A percentile compares a stretch with the other conserved stretches of the same genome.
These are phyloP conservation scores for Stegodyphus dumicola DNA, from an alignment of 1,140 invertebrate species.

Conservation along the genomic window DNA sequence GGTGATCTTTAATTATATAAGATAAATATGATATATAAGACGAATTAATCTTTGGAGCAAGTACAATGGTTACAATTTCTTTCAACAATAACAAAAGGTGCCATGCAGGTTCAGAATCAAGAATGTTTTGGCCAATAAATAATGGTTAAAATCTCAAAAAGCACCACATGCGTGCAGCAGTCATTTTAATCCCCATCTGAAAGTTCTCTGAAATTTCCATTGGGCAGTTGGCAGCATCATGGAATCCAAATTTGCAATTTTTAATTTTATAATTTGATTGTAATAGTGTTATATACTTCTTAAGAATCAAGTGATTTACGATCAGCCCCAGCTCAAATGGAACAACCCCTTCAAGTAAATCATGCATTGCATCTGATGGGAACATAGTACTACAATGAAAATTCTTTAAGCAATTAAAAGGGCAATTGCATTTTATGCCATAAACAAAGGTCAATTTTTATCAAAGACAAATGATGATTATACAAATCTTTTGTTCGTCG, in stretches of 20 bases:
- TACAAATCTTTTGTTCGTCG: not conserved
- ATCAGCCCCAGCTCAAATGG: no score
- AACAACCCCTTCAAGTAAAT: not conserved
- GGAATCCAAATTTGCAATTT: not conserved
- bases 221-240: not conserved
- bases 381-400: conserved; percentile 1
- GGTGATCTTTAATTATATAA: not conserved
- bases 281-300: not conserved
- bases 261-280: not conserved
- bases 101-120: not conserved
- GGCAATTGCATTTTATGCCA: not conserved
- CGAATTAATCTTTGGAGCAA: not conserved
- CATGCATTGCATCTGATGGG: not conserved
- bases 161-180: no score
- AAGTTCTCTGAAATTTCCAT: not conserved
- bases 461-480: not conserved
- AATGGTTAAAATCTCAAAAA: not conserved
- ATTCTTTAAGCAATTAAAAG: not conserved
- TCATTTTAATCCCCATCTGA: no score
- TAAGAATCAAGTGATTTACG: not conserved
- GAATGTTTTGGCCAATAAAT: not conserved
- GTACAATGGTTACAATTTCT: conserved; percentile 7
- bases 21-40: not conserved
- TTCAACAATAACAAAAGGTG: not conserved
- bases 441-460: not conserved